Evolutionary conservation across 2,888 invertebrate genomes (phyloP).

Genomic region (Acanthosepion lycidas): DNA sequence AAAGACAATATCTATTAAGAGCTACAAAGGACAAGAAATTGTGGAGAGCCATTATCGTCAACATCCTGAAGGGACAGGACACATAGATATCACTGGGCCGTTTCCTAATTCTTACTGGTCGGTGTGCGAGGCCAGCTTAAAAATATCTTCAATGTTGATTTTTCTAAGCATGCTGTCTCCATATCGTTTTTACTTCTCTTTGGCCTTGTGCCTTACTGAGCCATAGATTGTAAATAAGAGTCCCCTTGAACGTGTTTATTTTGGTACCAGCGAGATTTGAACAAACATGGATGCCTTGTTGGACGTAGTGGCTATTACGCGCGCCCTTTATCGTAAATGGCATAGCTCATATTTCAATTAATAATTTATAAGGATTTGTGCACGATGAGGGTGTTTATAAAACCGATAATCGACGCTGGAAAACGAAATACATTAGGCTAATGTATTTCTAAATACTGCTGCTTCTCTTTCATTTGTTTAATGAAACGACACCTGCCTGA

Average conservation of each 20-base stretch:
- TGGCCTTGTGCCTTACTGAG: not conserved
- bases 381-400: not conserved
- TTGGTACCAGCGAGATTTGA: not conserved
- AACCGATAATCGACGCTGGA: not conserved
- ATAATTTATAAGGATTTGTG: not conserved
- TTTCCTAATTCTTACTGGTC: too few species aligned
- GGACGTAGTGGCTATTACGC: not conserved
- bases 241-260: not conserved
- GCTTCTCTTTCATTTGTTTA: not conserved
- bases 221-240: too few species aligned
- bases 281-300: not conserved
- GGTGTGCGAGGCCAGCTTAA: too few species aligned
- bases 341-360: not conserved
- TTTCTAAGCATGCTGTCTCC: not conserved
- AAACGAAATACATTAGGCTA: not conserved
- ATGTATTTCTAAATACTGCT: not conserved
- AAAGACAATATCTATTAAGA: too few species aligned
- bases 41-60: too few species aligned
- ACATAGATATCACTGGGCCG: too few species aligned
- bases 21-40: too few species aligned
- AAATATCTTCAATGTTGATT: not conserved
- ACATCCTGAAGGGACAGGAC: too few species aligned
- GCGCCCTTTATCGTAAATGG: not conserved
- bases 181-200: not conserved
- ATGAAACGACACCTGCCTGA: not conserved